phyloP scores from a whole-genome alignment of 2,888 invertebrate species.

The Apotomis betuletana region DNA sequence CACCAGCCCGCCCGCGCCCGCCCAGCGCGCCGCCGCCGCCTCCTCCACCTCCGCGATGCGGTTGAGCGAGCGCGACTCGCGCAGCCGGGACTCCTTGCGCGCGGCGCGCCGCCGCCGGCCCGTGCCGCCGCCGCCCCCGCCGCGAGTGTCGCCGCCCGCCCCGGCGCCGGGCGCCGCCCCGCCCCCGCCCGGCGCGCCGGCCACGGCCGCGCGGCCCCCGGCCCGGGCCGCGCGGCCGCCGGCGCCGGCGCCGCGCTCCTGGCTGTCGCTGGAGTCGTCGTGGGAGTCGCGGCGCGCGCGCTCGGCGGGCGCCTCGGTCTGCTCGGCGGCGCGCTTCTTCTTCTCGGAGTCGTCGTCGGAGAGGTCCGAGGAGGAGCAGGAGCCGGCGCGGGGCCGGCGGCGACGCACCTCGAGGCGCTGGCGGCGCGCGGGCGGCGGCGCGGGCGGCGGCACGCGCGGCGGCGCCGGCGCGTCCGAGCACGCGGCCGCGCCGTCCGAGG shows the following conservation, averaged over 20 bases:
- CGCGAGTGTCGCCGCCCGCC: conserved; percentile 81
- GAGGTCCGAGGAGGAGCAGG: conserved; percentile 97
- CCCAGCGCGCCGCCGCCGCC: conserved; percentile 79
- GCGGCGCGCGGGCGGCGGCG: conserved; percentile 67
- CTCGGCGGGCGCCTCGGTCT: conserved; percentile 83
- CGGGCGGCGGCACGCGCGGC: conserved; percentile 60
- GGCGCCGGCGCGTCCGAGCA: conserved; percentile 37
- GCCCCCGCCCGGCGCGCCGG: conserved; percentile 38
- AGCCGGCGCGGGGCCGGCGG: conserved; percentile 83
- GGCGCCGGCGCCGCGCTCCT: conserved; percentile 86
- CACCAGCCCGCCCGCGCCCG: conserved; percentile 69
- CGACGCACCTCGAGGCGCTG: conserved; percentile 70
- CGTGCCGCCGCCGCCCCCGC: conserved; percentile 49
- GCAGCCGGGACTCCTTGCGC: conserved; percentile 80
- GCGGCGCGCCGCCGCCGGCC: conserved; percentile 70
- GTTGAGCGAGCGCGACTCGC: conserved; percentile 93
- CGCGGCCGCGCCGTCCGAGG: conserved; percentile 50
- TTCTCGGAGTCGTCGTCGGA: conserved; percentile 95
- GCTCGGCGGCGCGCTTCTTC: conserved; percentile 90
- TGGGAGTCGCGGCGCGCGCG: conserved; percentile 90
- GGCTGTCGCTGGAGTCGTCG: conserved; percentile 93
- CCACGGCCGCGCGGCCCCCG: conserved; percentile 47
- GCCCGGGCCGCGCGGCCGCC: conserved; percentile 58
- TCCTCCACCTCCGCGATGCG: conserved; percentile 94
- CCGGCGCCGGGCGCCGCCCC: conserved; percentile 42